These are phyloP conservation scores for Drosophila burlai DNA, from an alignment of 1,140 invertebrate genomes.

Conservation along the genomic window DNA sequence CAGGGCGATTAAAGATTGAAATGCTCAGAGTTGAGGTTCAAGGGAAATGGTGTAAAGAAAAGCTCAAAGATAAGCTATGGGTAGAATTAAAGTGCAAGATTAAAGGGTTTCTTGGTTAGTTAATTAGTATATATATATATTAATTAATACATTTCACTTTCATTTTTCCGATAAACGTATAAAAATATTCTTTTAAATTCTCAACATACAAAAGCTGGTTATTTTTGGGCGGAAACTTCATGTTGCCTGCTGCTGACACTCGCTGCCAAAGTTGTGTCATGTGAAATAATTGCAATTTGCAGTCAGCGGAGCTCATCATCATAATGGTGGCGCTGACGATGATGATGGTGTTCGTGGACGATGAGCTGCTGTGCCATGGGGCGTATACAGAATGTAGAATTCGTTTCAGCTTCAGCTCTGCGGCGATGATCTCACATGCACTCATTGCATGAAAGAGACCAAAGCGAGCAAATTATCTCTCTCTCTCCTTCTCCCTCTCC, in stretches of 20 bases:
- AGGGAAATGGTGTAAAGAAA: background rate
- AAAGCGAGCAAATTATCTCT: conserved; percentile 48
- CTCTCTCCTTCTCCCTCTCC: conserved; percentile 15
- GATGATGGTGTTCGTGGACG: conserved; percentile 26
- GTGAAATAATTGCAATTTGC: conserved; percentile 79
- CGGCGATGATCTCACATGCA: conserved; percentile 81
- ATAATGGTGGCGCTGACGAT: conserved; percentile 27
- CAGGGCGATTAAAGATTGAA: conserved; percentile 12
- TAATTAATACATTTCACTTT: background rate
- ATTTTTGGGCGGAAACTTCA: conserved; percentile 45
- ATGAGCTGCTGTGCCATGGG: conserved; percentile 64
- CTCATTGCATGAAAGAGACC: conserved; percentile 72
- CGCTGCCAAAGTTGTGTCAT: conserved; percentile 70
- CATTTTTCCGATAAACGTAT: no score
- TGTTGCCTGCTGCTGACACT: conserved; percentile 21
- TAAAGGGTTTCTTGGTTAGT: background rate
- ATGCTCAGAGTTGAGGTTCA: background rate
- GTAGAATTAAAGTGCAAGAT: background rate
- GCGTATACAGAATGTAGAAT: conserved; percentile 77
- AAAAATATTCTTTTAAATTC: background rate
- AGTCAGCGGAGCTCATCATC: conserved; percentile 47
- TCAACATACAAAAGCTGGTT: background rate
- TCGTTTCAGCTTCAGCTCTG: conserved; percentile 47
- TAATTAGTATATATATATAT: background rate
- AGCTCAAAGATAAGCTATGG: background rate